These are phyloP conservation scores for Rhynchomys soricoides DNA, from an alignment of 2,113 vertebrate species.

Conservation along the genomic window DNA sequence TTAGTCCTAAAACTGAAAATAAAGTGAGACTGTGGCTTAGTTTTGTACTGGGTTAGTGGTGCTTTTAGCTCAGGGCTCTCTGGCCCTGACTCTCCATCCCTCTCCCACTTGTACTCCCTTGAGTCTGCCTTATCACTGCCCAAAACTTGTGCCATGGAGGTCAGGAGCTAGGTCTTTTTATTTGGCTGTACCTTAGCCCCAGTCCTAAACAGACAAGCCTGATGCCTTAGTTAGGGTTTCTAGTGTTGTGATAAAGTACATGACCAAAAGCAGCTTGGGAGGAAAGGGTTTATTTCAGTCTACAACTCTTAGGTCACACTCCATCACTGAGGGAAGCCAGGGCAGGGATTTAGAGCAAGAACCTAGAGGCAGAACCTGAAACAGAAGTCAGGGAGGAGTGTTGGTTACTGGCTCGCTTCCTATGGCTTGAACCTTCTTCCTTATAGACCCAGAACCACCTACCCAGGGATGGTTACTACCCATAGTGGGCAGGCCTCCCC, in stretches of 20 bases:
- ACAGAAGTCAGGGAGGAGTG: too few species aligned
- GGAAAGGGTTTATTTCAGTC: neutral
- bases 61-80: neutral
- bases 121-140: neutral
- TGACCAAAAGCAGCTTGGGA: neutral
- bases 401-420: neutral
- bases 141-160: neutral
- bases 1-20: conserved; percentile 59
- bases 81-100: neutral
- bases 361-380: neutral
- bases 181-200: neutral
- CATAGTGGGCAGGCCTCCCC: neutral
- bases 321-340: neutral
- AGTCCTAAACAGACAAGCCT: conserved; percentile 14
- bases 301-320: neutral
- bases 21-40: conserved; percentile 47
- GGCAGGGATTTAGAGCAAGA: neutral
- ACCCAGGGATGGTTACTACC: neutral
- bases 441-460: neutral
- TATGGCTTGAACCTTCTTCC: neutral
- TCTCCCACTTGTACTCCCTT: neutral
- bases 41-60: neutral
- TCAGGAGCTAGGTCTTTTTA: neutral
- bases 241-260: neutral
- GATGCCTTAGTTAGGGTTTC: neutral